phyloP scores from a whole-genome alignment of 2,888 invertebrate species.

The Caenorhabditis sp. region DNA sequence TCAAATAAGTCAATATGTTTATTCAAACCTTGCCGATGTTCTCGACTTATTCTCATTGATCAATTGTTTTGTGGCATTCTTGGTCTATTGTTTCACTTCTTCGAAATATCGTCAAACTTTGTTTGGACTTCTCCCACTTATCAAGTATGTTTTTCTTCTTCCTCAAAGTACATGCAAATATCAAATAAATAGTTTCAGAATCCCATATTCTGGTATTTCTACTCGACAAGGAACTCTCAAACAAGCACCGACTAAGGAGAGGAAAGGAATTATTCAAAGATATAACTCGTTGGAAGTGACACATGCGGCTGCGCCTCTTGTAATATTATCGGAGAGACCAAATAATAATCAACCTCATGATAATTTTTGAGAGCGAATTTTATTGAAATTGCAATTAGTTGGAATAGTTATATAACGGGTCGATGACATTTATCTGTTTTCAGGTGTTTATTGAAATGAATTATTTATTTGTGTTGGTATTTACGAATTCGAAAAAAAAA shows the following conservation, averaged over 20 bases:
- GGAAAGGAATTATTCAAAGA: constrained; percentile 18
- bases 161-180: neutral
- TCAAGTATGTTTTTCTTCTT: constrained; percentile 24
- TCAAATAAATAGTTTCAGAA: constrained; percentile 13
- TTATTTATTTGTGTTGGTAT: neutral
- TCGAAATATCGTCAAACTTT: constrained; percentile 54
- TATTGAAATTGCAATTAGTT: neutral
- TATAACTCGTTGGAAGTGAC: constrained; percentile 30
- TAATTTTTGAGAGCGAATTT: neutral
- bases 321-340: neutral
- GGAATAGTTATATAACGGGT: too few relatives aligned
- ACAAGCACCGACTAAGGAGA: constrained; percentile 9
- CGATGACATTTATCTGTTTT: too few relatives aligned
- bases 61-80: constrained; percentile 63
- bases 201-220: constrained; percentile 36
- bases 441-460: too few relatives aligned
- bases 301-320: constrained; percentile 12
- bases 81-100: constrained; percentile 58
- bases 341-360: neutral
- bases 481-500: neutral
- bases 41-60: constrained; percentile 56
- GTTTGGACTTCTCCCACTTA: constrained; percentile 42
- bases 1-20: constrained; percentile 59
- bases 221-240: constrained; percentile 41
- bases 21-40: constrained; percentile 54